Conservation (phyloP, 2,797 vertebrate species). For the Crax fasciolata region DNA sequence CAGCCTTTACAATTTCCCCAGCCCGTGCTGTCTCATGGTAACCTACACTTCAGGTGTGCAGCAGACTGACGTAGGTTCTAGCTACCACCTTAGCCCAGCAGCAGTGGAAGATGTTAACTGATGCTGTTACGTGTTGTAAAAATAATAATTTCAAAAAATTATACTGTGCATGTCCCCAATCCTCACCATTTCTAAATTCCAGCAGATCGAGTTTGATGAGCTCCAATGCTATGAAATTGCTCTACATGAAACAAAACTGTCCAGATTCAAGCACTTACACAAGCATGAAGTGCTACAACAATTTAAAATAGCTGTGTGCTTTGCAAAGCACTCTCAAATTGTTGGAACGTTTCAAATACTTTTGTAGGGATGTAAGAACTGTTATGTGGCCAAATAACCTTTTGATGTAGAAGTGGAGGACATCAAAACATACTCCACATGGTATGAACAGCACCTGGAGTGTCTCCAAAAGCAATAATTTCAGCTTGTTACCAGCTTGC, state of each 20-base stretch:
- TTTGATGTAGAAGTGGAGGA: slow-evolving; percentile 5
- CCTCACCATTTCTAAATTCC: not conserved
- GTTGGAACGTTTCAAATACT: not conserved
- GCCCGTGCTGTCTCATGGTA: fast-evolving
- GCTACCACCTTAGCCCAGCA: not conserved
- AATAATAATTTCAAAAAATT: not conserved
- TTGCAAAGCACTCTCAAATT: not conserved
- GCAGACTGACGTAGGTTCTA: fast-evolving
- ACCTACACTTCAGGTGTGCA: fast-evolving
- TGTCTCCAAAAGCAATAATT: not conserved
- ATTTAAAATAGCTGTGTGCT: not conserved
- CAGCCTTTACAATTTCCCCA: not conserved
- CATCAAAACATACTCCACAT: not conserved
- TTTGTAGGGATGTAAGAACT: not conserved
- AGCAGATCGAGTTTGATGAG: not conserved
- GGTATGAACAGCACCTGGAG: not conserved
- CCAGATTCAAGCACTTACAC: not conserved
- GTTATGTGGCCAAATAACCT: not conserved
- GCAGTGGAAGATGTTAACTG: not conserved
- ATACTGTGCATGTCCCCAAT: not conserved
- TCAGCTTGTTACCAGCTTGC: not conserved
- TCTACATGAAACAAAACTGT: not conserved
- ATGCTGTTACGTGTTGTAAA: not conserved
- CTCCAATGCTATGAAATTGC: not conserved
- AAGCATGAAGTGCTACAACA: not conserved